Evolutionary conservation across 2,113 vertebrate species (phyloP), one percentile per base, ranked within the genome.

Genomic region (Plecotus auritus): DNA sequence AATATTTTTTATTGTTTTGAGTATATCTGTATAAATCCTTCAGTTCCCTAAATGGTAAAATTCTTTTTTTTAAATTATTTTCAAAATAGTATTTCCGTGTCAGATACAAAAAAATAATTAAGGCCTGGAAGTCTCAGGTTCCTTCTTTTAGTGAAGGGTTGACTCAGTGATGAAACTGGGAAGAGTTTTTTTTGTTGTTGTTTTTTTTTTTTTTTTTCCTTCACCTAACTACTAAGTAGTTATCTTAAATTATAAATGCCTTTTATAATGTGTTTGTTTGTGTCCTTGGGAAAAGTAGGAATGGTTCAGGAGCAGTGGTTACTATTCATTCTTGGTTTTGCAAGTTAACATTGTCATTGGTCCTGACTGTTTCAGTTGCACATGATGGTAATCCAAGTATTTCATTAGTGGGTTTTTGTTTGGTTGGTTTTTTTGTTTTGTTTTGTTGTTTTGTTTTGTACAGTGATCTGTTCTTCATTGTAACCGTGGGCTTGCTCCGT

Each of bases 21-120:
- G 51, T 69, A 8, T 61, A 2, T 66, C 35, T 23, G 0, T 35
- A 13, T 80, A 56, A 92, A 54, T 73, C 17, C 28, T 92, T 85
- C 77, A 32, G 4, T 73, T 88, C 12, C 17, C 56, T 88, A 26
- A 85, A 81, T 28, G 32, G 64, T 72, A 86, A 92, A 80, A 85
- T 80, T 92, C 28, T 42, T 77, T 61, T 94, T 91, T 90, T 74
- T 49, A 90, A 77, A 87, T 78, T 77, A 18, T 81, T 70, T 93
- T 93, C 12, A 51, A 76, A 84, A 84, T 73, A 84, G 56, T 84
- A 82, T 69, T 32, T 91, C 49, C 42, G 0, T 69, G 64, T 42
- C n/a, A 47, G 22, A 67, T 49, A 23, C 2, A 69, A 90, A 96
- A 70, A 61, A 95, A 96, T 54, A 81, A 12, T 11, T 66, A 86